phyloP scores from a whole-genome alignment of 2,888 invertebrate genomes.

The Colletes collaris region DNA sequence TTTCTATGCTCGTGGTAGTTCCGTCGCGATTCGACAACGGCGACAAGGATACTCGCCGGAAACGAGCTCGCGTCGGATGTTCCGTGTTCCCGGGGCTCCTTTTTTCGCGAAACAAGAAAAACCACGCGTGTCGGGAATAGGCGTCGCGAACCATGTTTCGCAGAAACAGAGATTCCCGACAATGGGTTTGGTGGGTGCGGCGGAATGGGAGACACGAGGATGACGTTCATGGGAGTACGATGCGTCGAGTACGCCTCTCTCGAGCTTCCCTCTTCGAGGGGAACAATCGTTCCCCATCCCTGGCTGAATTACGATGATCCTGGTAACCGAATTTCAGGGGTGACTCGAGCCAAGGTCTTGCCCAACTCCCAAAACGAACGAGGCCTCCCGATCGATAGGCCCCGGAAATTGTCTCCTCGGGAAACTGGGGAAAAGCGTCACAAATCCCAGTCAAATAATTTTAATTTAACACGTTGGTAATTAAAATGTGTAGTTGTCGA shows the following conservation, averaged over 20 bases:
- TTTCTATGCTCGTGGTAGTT: background rate
- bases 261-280: constrained; percentile 3
- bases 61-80: constrained; percentile 6
- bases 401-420: background rate
- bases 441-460: no score
- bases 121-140: constrained; percentile 11
- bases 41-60: constrained; percentile 4
- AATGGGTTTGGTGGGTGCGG: constrained; percentile 14
- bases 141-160: background rate
- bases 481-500: no score
- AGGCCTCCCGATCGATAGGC: constrained; percentile 9
- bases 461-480: no score
- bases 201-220: constrained; percentile 11
- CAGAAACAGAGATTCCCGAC: background rate
- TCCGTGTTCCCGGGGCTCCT: constrained; percentile 12
- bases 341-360: background rate
- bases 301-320: constrained; percentile 21
- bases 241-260: background rate
- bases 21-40: background rate
- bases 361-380: background rate
- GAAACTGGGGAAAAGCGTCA: no score
- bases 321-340: constrained; percentile 48
- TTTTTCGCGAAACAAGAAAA: background rate
- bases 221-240: constrained; percentile 22
- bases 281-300: constrained; percentile 1